phyloP scores from a whole-genome alignment of 1,140 invertebrate genomes.

The Brachionus sp. region DNA sequence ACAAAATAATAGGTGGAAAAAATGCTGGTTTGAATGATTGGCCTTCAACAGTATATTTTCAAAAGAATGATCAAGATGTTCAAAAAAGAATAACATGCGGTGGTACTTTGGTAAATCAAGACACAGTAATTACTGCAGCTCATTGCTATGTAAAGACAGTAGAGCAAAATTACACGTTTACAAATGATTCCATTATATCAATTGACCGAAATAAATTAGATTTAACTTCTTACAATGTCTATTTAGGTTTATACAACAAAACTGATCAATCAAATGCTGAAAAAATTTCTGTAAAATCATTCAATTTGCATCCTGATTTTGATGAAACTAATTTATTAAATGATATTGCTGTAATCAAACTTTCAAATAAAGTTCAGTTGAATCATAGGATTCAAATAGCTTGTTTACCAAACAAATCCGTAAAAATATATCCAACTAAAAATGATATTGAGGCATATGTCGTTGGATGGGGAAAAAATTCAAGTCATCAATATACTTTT shows the following conservation, averaged over 20 bases:
- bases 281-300: not conserved
- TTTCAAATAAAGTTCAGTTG: not conserved
- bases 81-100: slow-evolving; percentile 62
- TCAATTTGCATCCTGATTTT: not conserved
- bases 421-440: not conserved
- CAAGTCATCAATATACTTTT: not conserved
- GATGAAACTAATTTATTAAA: not conserved
- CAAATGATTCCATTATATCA: not conserved
- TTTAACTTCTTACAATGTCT: not conserved
- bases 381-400: not conserved
- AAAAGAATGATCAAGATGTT: not conserved
- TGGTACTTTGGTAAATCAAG: slow-evolving; percentile 69
- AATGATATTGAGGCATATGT: not conserved
- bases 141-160: slow-evolving; percentile 62
- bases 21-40: not conserved
- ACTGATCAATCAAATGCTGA: not conserved
- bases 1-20: not conserved
- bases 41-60: not conserved
- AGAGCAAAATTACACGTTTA: not conserved
- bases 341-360: not conserved
- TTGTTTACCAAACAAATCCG: not conserved
- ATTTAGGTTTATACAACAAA: not conserved
- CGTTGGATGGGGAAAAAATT: not conserved
- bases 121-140: slow-evolving; percentile 72
- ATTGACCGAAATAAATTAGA: not conserved